Evolutionary conservation across 35 echinoderm and acorn worm genomes (phyloP).

Genomic region (Heliocidaris erythrogramma): DNA sequence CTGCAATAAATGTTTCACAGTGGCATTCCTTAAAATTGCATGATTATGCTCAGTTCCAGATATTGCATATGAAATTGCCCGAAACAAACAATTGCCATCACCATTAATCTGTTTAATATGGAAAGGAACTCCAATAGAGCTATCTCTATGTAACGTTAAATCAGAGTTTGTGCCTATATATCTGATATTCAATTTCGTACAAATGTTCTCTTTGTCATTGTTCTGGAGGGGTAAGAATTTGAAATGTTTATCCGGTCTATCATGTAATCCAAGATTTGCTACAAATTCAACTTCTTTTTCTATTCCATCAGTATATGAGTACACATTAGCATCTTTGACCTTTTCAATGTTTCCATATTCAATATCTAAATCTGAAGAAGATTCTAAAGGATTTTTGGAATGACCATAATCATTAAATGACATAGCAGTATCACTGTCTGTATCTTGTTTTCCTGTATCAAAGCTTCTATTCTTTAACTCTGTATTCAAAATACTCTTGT

Average conservation of each 20-base stretch:
- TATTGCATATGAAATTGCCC: constrained; percentile 35
- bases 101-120: neutral
- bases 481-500: too few species aligned
- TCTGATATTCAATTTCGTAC: neutral
- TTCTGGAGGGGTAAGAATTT: constrained; percentile 29
- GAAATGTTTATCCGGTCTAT: constrained; percentile 46
- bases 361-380: too few species aligned
- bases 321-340: too few species aligned
- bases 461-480: too few species aligned
- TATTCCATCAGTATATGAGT: neutral
- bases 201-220: neutral
- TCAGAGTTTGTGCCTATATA: neutral
- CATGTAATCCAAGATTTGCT: constrained; percentile 14
- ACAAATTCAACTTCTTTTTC: neutral
- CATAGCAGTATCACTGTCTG: too few species aligned
- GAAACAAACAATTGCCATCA: constrained; percentile 57
- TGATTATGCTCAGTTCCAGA: constrained; percentile 54
- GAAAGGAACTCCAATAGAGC: neutral
- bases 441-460: too few species aligned
- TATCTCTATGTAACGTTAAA: neutral
- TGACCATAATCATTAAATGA: too few species aligned
- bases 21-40: constrained; percentile 37
- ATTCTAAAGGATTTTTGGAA: too few species aligned
- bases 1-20: constrained; percentile 48
- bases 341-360: too few species aligned